These are phyloP conservation scores for Martes martes DNA, from an alignment of 2,113 vertebrate species.

Conservation along the genomic window DNA sequence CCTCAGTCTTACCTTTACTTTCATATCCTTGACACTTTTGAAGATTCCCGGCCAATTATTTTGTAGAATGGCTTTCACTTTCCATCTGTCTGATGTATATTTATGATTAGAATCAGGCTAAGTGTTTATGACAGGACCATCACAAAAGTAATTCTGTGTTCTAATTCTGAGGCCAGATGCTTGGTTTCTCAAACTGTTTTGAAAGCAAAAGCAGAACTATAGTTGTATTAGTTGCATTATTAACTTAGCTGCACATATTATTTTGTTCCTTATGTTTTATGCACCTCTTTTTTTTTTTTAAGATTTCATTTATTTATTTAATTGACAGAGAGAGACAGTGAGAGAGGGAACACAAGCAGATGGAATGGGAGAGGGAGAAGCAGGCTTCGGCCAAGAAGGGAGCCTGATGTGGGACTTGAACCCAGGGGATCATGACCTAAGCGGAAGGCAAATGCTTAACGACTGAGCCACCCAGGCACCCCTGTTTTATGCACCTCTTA, in stretches of 20 bases:
- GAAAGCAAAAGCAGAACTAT: not conserved
- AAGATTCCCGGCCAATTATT: not conserved
- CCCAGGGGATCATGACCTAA: no score
- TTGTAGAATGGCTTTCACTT: not conserved
- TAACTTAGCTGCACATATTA: not conserved
- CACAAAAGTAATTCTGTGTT: not conserved
- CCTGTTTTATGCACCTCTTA: not conserved
- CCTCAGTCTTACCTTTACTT: not conserved
- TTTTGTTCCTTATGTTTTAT: not conserved
- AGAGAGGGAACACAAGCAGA: no score
- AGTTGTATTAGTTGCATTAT: not conserved
- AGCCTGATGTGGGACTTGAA: no score
- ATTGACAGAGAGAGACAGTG: no score
- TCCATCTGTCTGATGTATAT: not conserved
- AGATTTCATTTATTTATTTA: no score
- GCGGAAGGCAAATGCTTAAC: no score
- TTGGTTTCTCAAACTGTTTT: not conserved
- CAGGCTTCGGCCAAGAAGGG: no score
- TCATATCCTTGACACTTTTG: not conserved
- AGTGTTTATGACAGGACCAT: not conserved
- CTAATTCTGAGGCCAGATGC: not conserved
- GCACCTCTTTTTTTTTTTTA: not conserved
- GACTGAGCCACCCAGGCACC: no score
- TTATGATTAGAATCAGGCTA: not conserved
- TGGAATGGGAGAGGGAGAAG: no score